Conservation (phyloP, 2,888 invertebrate genomes). For the Eledone cirrhosa region DNA sequence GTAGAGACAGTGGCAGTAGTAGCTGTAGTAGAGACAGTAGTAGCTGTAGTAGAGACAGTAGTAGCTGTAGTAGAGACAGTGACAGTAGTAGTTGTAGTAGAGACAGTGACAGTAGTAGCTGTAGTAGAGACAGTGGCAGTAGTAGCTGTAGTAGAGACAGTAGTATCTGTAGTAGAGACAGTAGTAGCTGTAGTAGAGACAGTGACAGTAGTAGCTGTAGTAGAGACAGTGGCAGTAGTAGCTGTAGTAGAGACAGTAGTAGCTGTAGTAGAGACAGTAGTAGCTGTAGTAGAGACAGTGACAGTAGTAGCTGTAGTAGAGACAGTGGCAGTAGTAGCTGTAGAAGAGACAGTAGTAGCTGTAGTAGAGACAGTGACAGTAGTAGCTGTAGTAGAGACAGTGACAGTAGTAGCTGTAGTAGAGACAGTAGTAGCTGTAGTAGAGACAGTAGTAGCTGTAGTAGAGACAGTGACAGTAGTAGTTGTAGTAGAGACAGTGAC, state of each 20-base stretch:
- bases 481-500: not conserved
- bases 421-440: not conserved
- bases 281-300: not conserved
- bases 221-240: conserved; percentile 12
- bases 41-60: conserved; percentile 12
- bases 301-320: no score
- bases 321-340: not conserved
- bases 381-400: not conserved
- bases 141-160: not conserved
- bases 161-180: no score
- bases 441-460: conserved; percentile 16
- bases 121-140: no score
- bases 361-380: not conserved
- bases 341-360: not conserved
- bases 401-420: not conserved
- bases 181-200: not conserved
- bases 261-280: not conserved
- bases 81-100: not conserved
- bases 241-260: not conserved
- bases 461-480: not conserved
- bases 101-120: not conserved
- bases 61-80: conserved; percentile 3
- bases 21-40: conserved; percentile 14
- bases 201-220: conserved; percentile 3
- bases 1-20: no score